phyloP scores from a whole-genome alignment of 64 coral and sea anemone species.

The Pachyseris speciosa region DNA sequence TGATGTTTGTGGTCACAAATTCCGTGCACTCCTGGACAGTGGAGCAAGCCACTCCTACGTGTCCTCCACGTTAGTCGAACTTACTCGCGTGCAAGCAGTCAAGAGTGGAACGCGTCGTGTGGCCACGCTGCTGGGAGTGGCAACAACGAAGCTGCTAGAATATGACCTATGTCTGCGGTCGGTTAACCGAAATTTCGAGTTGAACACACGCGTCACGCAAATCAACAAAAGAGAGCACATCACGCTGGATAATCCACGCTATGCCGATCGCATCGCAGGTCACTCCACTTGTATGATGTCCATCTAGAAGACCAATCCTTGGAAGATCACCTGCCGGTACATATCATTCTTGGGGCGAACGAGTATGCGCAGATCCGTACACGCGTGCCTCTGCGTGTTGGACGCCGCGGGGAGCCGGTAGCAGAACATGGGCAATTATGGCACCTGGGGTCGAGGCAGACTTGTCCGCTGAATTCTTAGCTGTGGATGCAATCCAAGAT shows the following conservation, averaged over 20 bases:
- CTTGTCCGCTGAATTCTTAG: neutral
- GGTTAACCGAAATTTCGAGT: slow-evolving; percentile 39
- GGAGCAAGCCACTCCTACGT: slow-evolving; percentile 73
- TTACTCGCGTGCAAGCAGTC: neutral
- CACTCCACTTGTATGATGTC: slow-evolving; percentile 56
- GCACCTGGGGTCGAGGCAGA: neutral
- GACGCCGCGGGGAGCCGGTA: slow-evolving; percentile 14
- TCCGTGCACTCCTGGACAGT: slow-evolving; percentile 60
- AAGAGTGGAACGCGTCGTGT: slow-evolving; percentile 28
- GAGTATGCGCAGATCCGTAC: slow-evolving; percentile 20
- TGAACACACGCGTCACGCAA: slow-evolving; percentile 45
- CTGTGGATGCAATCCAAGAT: neutral
- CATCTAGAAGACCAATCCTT: slow-evolving; percentile 46
- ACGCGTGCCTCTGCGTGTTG: neutral
- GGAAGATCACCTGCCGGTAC: slow-evolving; percentile 48
- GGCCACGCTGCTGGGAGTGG: slow-evolving; percentile 62
- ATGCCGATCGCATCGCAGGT: slow-evolving; percentile 36
- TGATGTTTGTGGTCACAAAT: slow-evolving; percentile 50
- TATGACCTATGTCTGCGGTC: slow-evolving; percentile 32
- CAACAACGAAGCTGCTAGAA: slow-evolving; percentile 54
- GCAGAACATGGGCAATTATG: slow-evolving; percentile 37
- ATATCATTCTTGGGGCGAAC: slow-evolving; percentile 69
- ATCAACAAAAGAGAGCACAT: slow-evolving; percentile 51
- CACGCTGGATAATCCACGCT: slow-evolving; percentile 68
- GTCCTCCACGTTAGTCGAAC: slow-evolving; percentile 44